Evolutionary conservation across 2,888 invertebrate species (phyloP), one percentile per base, ranked within the genome.

Genomic region (Petrophora chlorosata): DNA sequence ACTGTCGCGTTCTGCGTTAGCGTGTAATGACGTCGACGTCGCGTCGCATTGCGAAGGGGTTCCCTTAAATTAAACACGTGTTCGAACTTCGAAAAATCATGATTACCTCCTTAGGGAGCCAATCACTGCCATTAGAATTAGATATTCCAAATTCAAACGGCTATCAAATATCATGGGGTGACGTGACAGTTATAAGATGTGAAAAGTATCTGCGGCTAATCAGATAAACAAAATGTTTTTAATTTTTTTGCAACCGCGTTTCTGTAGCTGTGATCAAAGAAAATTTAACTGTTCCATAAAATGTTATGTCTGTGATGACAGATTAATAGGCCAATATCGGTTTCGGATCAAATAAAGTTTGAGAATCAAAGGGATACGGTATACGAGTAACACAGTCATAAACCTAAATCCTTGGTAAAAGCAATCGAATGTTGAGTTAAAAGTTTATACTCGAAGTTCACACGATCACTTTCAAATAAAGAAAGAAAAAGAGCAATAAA

Each of bases 101-200:
- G 85, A 89, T 90, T 86, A 80, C 81, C 83, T 87, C 90, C 88
- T 85, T 59, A 76, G 85, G 90, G 90, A 89, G 82, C 84, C 88
- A 89, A 88, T 90, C 85, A 87, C 79, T 68, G 80, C 78, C 77
- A 86, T 87, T 87, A 87, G 83, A 88, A 88, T 88, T 87, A 88
- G 88, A 87, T 85, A 86, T 87, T 86, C 76, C 74, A 78, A 76
- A 77, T 83, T 82, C 79, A 80, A 85, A 83, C 79, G 70, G 71
- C 71, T 85, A 88, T 88, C 85, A 65, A 75, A 75, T 88, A 85
- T 78, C 87, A 66, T 73, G 65, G 87, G 85, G 85, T 25, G 25
- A 78, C 76, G 16, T 76, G 79, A 78, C 76, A 76, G 70, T 72
- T 74, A 67, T 66, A 67, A 68, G 61, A 63, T 63, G 61, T 65